Evolutionary conservation across 2,113 vertebrate genomes (phyloP), one percentile per base, ranked within the genome.

Genomic region (Bothrops jararaca): DNA sequence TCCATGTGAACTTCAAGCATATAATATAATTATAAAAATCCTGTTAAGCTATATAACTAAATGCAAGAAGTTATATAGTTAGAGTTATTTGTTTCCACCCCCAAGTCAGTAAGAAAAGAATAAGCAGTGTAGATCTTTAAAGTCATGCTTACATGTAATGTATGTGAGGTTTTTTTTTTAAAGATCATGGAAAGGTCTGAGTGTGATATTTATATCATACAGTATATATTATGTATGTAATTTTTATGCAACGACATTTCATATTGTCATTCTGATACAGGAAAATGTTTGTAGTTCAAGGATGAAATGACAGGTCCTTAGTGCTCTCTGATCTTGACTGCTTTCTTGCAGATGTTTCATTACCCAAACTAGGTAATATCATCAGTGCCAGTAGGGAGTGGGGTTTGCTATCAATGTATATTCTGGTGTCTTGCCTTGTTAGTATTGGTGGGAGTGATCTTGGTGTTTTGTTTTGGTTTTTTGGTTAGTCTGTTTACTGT

Each of bases 231-330:
- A 29, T 74, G 13, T 20, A 80, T 39, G 2, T 80, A 80, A 39
- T 80, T 94, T 94, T 93, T 94, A 94, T 94, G 90, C 48, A 90
- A 95, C 91, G 53, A 48, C 89, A 12, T 50, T 94, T 89, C 92
- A 74, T 94, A 94, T 90, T 58, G 42, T 89, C 29, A 39, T 54
- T 60, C 24, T 69, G n/a, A 60, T 60, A 60, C 57, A 60, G 57
- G 24, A 8, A 50, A 50, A 9, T 50, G 48, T 50, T 50, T 50
- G 48, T 50, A 50, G 48, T 7, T 50, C 8, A 50, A 26, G 7
- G 9, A 60, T 60, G 23, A 60, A 60, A 60, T 26, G 57, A 60
- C 57, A 60, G 57, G 24, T 64, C 26, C 11, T 64, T 64, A 12
- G 26, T 64, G 26, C 60, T 64, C 26, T n/a, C 11, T n/a, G 11